Evolutionary conservation across 35 echinoderm and acorn worm genomes (phyloP), one percentile per base, ranked within the genome.

Genomic region (Lytechinus variegatus): DNA sequence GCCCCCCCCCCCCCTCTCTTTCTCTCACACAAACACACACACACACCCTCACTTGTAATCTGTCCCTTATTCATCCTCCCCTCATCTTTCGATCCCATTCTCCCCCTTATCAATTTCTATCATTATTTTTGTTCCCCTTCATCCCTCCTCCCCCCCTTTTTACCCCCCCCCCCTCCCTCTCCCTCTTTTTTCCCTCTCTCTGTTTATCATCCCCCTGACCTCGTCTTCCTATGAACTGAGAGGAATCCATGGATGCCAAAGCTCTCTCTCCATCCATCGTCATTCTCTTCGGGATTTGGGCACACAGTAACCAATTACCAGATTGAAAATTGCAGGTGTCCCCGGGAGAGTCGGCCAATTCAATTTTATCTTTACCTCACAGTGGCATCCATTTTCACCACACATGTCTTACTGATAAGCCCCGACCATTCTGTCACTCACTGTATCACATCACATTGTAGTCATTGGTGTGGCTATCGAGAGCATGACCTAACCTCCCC

Each of bases 321-420:
- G 61, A 71, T 71, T 71, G 61, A 71, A 71, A 71, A 71, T 71
- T 71, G 61, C 61, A 71, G 61, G 61, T 71, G 61, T 71, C 61
- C 61, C 61, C 61, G 14, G 13, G 61, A 71, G 61, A 71, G 24
- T 21, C 24, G 24, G 61, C 61, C 61, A 71, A 71, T 71, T 71
- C 61, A 71, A 71, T 71, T 71, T 71, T 14, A 13, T 14, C 61
- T 71, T 71, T 71, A 71, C 61, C 61, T 5, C 12, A 71, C 61
- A 21, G 24, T 21, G 24, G 61, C 12, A 71, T 71, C 61, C 61
- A 71, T 21, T 71, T 71, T 19, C 61, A 2, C 61, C 24, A 21
- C 16, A 71, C 61, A 71, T 71, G 24, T 71, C 61, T 21, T 21
- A 71, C 61, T 71, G 61, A 71, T 71, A 13, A 6, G 3, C 61